These are phyloP conservation scores for Anolis sagrei DNA, from an alignment of 2,113 vertebrate genomes.

Conservation along the genomic window DNA sequence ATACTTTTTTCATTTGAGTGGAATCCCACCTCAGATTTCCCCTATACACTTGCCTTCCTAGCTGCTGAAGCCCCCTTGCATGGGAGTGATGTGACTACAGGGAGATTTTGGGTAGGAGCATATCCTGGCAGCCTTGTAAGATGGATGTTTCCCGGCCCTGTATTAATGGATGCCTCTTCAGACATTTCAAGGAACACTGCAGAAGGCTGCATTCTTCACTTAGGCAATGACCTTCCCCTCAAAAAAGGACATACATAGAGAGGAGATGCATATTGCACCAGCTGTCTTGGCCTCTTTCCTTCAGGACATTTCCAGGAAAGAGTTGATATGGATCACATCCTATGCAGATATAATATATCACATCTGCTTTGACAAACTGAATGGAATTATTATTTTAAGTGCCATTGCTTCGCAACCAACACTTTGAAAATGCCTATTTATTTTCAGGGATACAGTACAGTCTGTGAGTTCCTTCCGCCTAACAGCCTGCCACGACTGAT, in stretches of 20 bases:
- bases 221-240: neutral
- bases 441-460: too few species aligned
- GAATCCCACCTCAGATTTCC: too few species aligned
- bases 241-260: neutral
- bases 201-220: neutral
- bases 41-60: too few species aligned
- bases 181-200: neutral
- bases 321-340: neutral
- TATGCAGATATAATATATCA: neutral
- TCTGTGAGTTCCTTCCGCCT: neutral
- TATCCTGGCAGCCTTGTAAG: too few species aligned
- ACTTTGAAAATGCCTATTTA: neutral
- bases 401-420: neutral
- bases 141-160: too few species aligned
- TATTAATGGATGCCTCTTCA: neutral
- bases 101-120: too few species aligned
- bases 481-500: neutral
- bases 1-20: too few species aligned
- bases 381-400: constrained; percentile 5
- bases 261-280: neutral
- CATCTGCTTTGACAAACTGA: neutral
- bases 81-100: too few species aligned
- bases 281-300: neutral
- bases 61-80: too few species aligned
- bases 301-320: neutral